Percentiles rank a stretch among this genome's conserved stretches.
Evolutionary conservation across 1,140 invertebrate genomes (phyloP).

Genomic region (Trachymyrmex cornetzi): DNA sequence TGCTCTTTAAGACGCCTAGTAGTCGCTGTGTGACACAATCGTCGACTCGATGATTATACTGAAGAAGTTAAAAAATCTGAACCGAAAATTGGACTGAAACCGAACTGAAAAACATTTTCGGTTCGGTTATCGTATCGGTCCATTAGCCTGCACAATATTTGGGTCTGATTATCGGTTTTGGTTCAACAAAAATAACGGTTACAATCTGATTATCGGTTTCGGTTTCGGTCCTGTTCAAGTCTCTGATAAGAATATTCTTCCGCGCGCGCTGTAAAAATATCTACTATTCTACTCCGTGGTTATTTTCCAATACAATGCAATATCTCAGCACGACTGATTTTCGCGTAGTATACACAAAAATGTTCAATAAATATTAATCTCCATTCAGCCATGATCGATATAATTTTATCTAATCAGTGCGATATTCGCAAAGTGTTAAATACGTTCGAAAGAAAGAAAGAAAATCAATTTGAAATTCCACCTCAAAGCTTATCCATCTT

Average conservation of each 20-base stretch:
- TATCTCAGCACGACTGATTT: conserved; percentile 10
- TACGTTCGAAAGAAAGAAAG: conserved; percentile 33
- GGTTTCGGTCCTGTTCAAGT: background rate
- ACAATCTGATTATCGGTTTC: no score
- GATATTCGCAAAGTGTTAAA: background rate
- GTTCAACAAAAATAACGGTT: no score
- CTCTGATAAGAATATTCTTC: background rate
- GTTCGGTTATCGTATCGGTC: no score
- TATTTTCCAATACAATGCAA: background rate
- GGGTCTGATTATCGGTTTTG: no score
- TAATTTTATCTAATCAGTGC: conserved; percentile 4
- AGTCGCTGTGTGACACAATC: no score
- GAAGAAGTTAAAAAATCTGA: no score
- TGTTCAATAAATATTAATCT: conserved; percentile 48
- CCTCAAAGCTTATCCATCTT: conserved; percentile 22
- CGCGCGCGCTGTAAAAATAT: conserved; percentile 8
- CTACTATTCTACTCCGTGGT: background rate
- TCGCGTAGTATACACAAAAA: background rate
- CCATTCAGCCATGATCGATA: background rate
- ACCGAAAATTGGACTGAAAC: no score
- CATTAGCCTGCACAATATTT: no score
- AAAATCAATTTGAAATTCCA: conserved; percentile 35
- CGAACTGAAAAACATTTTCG: no score
- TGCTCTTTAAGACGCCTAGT: no score
- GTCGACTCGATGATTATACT: no score